A percentile compares a stretch with the other conserved stretches of the same genome.
These are phyloP conservation scores for Gryllus longicercus DNA, from an alignment of 2,888 invertebrate species.

Conservation along the genomic window DNA sequence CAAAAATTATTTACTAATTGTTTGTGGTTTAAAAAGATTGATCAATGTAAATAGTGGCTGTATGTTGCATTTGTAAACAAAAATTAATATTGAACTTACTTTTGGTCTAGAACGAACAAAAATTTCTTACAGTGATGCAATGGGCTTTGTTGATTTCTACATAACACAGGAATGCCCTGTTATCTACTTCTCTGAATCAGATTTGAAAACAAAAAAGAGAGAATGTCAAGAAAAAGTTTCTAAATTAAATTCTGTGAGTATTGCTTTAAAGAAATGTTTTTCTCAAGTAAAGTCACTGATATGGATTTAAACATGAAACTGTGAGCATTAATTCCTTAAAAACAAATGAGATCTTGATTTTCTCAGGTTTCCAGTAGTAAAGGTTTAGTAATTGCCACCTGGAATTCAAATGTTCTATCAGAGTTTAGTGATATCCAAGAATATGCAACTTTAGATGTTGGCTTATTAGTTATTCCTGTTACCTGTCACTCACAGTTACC, in stretches of 20 bases:
- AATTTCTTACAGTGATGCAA: neutral
- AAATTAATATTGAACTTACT: too few species aligned
- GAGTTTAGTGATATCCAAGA: neutral
- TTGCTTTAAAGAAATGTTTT: too few species aligned
- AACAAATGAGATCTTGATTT: neutral
- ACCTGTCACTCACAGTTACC: neutral
- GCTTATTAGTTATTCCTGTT: neutral
- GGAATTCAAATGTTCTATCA: neutral
- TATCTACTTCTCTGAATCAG: neutral
- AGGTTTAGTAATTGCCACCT: neutral
- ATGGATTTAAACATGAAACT: too few species aligned
- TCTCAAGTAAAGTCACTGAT: too few species aligned
- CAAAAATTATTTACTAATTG: too few species aligned
- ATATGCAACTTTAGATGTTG: neutral
- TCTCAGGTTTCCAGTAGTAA: neutral
- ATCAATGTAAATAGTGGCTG: too few species aligned
- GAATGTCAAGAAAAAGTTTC: neutral
- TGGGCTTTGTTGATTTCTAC: conserved; percentile 17
- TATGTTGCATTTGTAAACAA: too few species aligned
- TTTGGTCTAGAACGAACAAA: neutral
- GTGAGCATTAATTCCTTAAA: neutral
- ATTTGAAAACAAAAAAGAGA: neutral
- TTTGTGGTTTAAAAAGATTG: too few species aligned
- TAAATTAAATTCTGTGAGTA: neutral
- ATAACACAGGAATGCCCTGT: neutral